Percentiles rank a stretch among this genome's conserved stretches.
Evolutionary conservation across 1,140 invertebrate species (phyloP).

Genomic region (Phortica variegata): DNA sequence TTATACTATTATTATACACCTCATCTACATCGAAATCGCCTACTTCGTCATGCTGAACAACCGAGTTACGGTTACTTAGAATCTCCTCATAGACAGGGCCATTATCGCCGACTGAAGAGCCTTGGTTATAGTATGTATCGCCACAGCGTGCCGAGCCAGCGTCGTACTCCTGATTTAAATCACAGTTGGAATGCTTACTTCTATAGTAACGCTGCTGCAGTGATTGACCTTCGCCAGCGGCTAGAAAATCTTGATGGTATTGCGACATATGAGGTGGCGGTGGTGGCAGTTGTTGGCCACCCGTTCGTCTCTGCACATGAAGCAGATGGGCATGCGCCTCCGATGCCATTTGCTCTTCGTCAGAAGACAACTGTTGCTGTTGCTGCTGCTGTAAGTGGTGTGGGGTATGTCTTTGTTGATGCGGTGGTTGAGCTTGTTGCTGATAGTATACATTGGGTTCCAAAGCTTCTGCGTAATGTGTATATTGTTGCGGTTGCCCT

Average conservation of each 20-base stretch:
- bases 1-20: conserved; percentile 42
- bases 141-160: conserved; percentile 34
- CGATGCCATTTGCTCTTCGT: conserved; percentile 42
- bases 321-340: conserved; percentile 39
- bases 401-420: conserved; percentile 31
- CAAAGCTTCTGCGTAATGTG: conserved; percentile 47
- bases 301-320: conserved; percentile 38
- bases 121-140: conserved; percentile 64
- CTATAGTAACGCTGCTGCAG: conserved; percentile 46
- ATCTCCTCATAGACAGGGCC: conserved; percentile 80
- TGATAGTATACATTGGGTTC: conserved; percentile 44
- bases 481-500: conserved; percentile 30
- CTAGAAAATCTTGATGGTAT: conserved; percentile 36
- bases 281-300: conserved; percentile 32
- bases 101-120: conserved; percentile 61
- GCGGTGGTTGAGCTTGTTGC: conserved; percentile 30
- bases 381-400: conserved; percentile 33
- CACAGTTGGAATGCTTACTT: conserved; percentile 58
- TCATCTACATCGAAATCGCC: conserved; percentile 52
- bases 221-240: conserved; percentile 10
- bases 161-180: conserved; percentile 44
- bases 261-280: conserved; percentile 49
- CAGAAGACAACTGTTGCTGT: conserved; percentile 43
- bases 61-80: conserved; percentile 70
- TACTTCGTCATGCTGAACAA: conserved; percentile 71